Evolutionary conservation across 2,797 vertebrate species (phyloP).

Genomic region (Buphagus erythrorhynchus): DNA sequence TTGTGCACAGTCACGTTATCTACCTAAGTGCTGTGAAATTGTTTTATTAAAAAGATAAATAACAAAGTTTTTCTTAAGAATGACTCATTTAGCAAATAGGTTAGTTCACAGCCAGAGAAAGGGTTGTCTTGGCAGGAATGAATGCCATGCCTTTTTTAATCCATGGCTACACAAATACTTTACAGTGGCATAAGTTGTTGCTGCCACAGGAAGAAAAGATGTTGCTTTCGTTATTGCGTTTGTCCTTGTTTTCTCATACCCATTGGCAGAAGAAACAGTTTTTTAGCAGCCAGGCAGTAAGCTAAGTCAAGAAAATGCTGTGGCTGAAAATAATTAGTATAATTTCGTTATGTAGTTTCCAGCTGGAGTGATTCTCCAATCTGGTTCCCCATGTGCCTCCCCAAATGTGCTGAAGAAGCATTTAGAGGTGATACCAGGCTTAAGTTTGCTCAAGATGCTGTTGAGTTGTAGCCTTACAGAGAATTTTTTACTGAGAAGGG

Average conservation of each 20-base stretch:
- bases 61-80: background rate
- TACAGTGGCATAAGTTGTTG: background rate
- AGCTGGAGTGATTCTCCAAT: conserved; percentile 38
- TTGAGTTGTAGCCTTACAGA: background rate
- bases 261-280: conserved; percentile 23
- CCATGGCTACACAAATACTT: background rate
- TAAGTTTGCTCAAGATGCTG: background rate
- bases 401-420: conserved; percentile 26
- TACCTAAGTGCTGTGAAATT: background rate
- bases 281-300: conserved; percentile 35
- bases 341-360: conserved; percentile 17
- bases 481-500: background rate
- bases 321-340: conserved; percentile 19
- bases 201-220: background rate
- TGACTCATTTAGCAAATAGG: background rate
- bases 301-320: conserved; percentile 25
- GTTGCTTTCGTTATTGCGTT: conserved; percentile 30
- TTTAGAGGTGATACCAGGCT: background rate
- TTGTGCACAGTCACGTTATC: background rate
- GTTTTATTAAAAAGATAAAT: background rate
- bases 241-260: conserved; percentile 31
- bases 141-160: background rate
- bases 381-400: conserved; percentile 48
- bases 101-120: background rate
- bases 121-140: background rate